phyloP scores from a whole-genome alignment of 2,888 invertebrate genomes.

The Drepanosiphum platanoidis region DNA sequence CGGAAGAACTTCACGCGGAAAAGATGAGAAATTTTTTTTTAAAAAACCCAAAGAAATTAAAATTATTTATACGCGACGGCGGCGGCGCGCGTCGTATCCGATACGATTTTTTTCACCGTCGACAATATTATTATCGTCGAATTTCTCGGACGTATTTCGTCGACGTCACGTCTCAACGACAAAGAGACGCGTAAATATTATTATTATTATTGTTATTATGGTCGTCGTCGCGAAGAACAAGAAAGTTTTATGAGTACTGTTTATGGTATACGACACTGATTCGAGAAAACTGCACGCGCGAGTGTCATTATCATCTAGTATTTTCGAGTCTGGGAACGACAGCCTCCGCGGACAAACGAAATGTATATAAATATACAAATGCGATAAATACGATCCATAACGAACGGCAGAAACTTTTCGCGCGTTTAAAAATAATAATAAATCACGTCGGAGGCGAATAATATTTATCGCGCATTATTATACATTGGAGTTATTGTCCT shows the following conservation, averaged over 20 bases:
- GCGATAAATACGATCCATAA: background rate
- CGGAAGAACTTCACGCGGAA: too few relatives aligned
- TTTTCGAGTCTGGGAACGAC: background rate
- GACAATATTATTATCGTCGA: too few relatives aligned
- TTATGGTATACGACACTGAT: background rate
- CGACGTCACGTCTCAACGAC: background rate
- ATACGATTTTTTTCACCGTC: too few relatives aligned
- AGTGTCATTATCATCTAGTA: background rate
- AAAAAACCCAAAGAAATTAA: too few relatives aligned
- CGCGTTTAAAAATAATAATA: background rate
- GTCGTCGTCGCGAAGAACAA: background rate
- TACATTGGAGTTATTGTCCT: too few relatives aligned
- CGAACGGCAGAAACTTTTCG: background rate
- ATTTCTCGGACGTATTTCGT: background rate
- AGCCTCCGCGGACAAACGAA: too few relatives aligned
- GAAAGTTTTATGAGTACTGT: background rate
- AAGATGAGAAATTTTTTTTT: too few relatives aligned
- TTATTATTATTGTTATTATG: too few relatives aligned
- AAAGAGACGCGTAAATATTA: too few relatives aligned
- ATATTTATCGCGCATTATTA: background rate
- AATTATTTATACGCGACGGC: too few relatives aligned
- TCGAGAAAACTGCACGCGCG: background rate
- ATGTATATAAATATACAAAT: background rate
- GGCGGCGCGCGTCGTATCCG: too few relatives aligned
- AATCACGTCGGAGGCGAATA: too few relatives aligned